Evolutionary conservation across 2,797 vertebrate species (phyloP).

Genomic region (Tapirus indicus): DNA sequence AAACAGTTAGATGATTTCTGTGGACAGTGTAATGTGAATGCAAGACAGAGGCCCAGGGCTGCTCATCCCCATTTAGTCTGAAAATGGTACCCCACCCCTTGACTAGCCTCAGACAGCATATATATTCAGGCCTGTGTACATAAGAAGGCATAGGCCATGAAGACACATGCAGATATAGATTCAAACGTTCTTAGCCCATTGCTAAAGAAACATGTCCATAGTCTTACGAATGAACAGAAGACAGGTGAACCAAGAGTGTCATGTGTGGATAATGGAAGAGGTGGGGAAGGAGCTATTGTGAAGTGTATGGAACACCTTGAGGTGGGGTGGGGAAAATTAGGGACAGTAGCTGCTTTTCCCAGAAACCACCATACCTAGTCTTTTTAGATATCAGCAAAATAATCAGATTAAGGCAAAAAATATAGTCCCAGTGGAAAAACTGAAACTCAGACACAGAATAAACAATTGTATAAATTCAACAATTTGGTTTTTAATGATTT

Average conservation of each 20-base stretch:
- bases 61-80: not conserved
- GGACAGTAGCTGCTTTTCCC: not conserved
- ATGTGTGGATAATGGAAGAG: not conserved
- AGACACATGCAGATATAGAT: not conserved
- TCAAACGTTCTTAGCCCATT: not conserved
- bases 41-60: not conserved
- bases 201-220: not conserved
- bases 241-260: not conserved
- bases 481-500: conserved; percentile 4
- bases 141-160: not conserved
- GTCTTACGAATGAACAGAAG: not conserved
- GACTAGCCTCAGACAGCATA: not conserved
- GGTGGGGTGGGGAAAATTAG: not conserved
- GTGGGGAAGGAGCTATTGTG: not conserved
- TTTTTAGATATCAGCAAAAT: conserved; percentile 49
- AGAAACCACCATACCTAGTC: not conserved
- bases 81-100: not conserved
- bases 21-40: not conserved
- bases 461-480: conserved; percentile 25
- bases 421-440: not conserved
- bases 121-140: not conserved
- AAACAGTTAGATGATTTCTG: not conserved
- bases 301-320: not conserved
- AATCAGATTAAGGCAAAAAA: conserved; percentile 42
- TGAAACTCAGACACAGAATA: conserved; percentile 55